Evolutionary conservation across 2,797 vertebrate genomes (phyloP).

Genomic region (Perodicticus potto): DNA sequence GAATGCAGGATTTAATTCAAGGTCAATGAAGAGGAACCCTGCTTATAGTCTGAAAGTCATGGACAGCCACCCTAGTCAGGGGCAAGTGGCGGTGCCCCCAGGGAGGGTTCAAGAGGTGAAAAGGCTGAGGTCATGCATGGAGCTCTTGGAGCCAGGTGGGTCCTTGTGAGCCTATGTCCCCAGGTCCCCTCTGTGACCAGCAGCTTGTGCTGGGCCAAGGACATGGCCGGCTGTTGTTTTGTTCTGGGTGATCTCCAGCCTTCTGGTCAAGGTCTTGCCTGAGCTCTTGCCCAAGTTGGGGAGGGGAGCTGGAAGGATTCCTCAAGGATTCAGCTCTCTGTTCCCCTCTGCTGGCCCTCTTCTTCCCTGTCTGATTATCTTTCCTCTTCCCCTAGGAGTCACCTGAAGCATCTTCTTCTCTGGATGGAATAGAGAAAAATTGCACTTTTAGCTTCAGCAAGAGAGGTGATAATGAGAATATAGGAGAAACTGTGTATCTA

Average conservation of each 20-base stretch:
- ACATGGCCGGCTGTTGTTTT: background rate
- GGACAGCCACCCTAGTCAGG: background rate
- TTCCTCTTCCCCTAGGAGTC: slow-evolving; percentile 42
- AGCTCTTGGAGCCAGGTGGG: background rate
- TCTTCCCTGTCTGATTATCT: background rate
- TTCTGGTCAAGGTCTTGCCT: background rate
- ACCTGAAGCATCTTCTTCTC: slow-evolving; percentile 25
- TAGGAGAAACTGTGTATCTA: slow-evolving; percentile 68
- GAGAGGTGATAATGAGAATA: slow-evolving; percentile 69
- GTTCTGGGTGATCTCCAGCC: background rate
- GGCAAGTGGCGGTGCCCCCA: background rate
- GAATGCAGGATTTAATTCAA: background rate
- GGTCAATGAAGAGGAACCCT: background rate
- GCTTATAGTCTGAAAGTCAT: background rate
- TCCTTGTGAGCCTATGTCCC: background rate
- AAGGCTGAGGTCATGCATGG: background rate
- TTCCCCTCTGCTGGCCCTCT: background rate
- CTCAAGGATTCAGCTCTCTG: background rate
- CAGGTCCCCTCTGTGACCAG: background rate
- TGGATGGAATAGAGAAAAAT: slow-evolving; percentile 70
- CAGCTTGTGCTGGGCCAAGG: background rate
- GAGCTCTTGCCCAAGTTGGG: background rate
- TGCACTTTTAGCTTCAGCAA: slow-evolving; percentile 37
- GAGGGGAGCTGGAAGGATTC: background rate
- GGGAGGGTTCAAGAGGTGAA: background rate